Evolutionary conservation across 2,888 invertebrate genomes (phyloP).

Genomic region (Adelphocoris suturalis): DNA sequence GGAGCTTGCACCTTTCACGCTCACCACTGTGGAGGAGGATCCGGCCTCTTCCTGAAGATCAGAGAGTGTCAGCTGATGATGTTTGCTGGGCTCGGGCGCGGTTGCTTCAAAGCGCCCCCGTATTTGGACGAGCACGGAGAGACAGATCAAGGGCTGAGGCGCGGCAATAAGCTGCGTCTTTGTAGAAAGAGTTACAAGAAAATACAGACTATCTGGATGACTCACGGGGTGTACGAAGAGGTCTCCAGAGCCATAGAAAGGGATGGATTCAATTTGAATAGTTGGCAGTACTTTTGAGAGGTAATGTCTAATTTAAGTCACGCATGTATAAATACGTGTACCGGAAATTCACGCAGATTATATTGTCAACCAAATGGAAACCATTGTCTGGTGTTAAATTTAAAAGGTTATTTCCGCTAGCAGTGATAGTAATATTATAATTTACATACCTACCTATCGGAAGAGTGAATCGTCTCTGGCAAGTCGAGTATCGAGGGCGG

Average conservation of each 20-base stretch:
- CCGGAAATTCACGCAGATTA: too few relatives aligned
- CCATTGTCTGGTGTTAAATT: too few relatives aligned
- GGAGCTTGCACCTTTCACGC: slow-evolving; percentile 98
- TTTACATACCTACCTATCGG: too few relatives aligned
- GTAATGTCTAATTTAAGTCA: neutral
- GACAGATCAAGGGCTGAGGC: slow-evolving; percentile 95
- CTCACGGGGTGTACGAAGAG: slow-evolving; percentile 94
- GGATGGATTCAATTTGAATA: slow-evolving; percentile 87
- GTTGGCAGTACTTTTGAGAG: slow-evolving; percentile 93
- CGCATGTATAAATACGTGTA: too few relatives aligned
- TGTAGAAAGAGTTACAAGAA: slow-evolving; percentile 91
- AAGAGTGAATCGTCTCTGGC: too few relatives aligned
- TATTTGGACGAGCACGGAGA: slow-evolving; percentile 99
- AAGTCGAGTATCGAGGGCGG: too few relatives aligned
- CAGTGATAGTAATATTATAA: too few relatives aligned
- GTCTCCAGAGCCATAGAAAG: slow-evolving; percentile 94
- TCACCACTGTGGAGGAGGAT: slow-evolving; percentile 92
- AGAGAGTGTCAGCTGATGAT: slow-evolving; percentile 96
- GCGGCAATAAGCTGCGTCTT: slow-evolving; percentile 95
- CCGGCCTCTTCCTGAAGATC: slow-evolving; percentile 95
- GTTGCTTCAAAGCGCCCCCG: slow-evolving; percentile 94
- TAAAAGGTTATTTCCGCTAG: too few relatives aligned
- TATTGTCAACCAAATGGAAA: too few relatives aligned
- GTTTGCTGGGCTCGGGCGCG: slow-evolving; percentile 88
- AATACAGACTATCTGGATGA: slow-evolving; percentile 93